Evolutionary conservation across 2,113 vertebrate genomes (phyloP).

Genomic region (Scophthalmus maximus): DNA sequence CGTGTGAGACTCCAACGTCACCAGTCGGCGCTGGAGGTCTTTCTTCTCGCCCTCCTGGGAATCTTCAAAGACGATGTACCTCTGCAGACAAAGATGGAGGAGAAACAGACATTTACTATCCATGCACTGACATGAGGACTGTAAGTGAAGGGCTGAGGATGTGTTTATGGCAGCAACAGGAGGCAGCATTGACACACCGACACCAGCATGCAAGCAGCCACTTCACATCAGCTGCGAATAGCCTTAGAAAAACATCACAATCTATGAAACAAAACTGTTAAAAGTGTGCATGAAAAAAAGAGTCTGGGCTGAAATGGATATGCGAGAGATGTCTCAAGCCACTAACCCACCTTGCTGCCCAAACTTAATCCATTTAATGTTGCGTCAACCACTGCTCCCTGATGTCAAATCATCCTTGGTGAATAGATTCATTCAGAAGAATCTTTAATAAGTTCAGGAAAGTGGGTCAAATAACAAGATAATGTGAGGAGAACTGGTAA

Average conservation of each 20-base stretch:
- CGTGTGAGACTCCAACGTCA: conserved; percentile 90
- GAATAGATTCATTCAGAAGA: background rate
- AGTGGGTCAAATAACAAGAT: background rate
- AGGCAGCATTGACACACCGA: background rate
- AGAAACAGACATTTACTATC: background rate
- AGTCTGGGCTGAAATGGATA: background rate
- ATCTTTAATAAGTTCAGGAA: background rate
- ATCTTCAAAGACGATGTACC: conserved; percentile 96
- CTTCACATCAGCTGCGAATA: too few species aligned
- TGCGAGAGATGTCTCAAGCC: background rate
- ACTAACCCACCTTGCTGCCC: background rate
- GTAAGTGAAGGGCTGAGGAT: too few species aligned
- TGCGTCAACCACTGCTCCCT: background rate
- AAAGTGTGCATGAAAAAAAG: background rate
- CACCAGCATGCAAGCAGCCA: too few species aligned
- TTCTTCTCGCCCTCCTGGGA: conserved; percentile 97
- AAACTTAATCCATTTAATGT: conserved; percentile 15
- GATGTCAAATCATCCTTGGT: background rate
- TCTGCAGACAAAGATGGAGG: conserved; percentile 81
- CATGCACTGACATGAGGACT: too few species aligned
- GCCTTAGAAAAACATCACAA: too few species aligned
- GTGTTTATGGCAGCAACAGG: too few species aligned
- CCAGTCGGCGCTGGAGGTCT: conserved; percentile 91
- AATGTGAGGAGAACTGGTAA: background rate
- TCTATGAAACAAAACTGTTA: too few species aligned